Conservation (phyloP, 2,797 vertebrate genomes). For the Adrianichthys oophorus region DNA sequence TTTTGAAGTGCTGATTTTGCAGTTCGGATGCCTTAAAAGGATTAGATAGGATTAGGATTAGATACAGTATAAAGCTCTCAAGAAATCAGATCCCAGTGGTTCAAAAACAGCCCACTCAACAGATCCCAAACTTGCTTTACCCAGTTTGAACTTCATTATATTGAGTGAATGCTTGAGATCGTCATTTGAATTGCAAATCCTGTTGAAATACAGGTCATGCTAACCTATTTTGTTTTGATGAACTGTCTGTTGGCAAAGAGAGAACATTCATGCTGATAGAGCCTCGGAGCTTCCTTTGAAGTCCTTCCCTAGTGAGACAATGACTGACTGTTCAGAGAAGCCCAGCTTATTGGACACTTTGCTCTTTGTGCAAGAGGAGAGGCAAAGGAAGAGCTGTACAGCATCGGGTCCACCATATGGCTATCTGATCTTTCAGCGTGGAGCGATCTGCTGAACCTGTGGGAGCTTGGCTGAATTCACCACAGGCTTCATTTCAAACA, state of each 20-base stretch:
- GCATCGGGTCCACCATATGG: slow-evolving; percentile 65
- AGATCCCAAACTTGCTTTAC: slow-evolving; percentile 24
- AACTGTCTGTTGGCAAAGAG: slow-evolving; percentile 48
- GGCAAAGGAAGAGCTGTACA: slow-evolving; percentile 20
- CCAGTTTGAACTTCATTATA: slow-evolving; percentile 7
- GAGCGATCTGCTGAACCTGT: slow-evolving; percentile 53
- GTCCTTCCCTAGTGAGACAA: slow-evolving; percentile 30
- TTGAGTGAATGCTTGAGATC: slow-evolving; percentile 1
- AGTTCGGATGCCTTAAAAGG: slow-evolving; percentile 15
- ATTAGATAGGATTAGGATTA: slow-evolving; percentile 15
- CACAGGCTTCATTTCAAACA: slow-evolving; percentile 45
- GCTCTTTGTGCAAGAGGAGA: slow-evolving; percentile 21
- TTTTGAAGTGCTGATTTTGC: slow-evolving; percentile 31
- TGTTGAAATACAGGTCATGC: slow-evolving; percentile 14
- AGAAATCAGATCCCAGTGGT: slow-evolving; percentile 12
- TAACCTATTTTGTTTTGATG: slow-evolving; percentile 52
- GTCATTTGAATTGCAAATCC: slow-evolving; percentile 45
- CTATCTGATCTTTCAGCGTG: slow-evolving; percentile 54
- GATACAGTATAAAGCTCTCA: slow-evolving; percentile 1
- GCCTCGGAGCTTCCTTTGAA: slow-evolving; percentile 47
- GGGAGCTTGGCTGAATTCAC: slow-evolving; percentile 50
- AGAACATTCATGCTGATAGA: slow-evolving; percentile 29
- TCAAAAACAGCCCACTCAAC: slow-evolving; percentile 21
- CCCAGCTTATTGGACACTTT: slow-evolving; percentile 24
- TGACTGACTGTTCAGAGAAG: slow-evolving; percentile 35